Conservation (phyloP, 2,113 vertebrate genomes). For the Dromiciops gliroides region DNA sequence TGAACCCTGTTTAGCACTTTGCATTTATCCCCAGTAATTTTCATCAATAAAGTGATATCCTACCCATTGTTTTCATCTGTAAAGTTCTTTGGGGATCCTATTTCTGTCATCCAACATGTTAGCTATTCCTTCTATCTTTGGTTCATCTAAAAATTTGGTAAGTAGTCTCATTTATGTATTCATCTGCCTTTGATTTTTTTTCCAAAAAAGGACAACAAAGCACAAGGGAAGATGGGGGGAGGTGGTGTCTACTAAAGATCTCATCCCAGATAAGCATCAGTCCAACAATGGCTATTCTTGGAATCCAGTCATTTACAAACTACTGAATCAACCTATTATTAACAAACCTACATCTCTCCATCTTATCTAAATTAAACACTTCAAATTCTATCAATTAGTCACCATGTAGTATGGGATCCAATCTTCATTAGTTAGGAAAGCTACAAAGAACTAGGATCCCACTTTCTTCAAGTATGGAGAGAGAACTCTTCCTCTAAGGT, state of each 20-base stretch:
- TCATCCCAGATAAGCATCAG: not conserved
- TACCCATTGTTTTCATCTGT: not conserved
- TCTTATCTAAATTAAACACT: not conserved
- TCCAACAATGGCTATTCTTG: not conserved
- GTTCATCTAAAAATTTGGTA: not conserved
- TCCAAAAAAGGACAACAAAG: not conserved
- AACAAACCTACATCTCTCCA: not conserved
- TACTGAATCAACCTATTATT: not conserved
- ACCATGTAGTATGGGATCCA: not conserved
- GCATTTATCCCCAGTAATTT: not conserved
- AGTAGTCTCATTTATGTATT: not conserved
- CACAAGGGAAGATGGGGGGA: not conserved
- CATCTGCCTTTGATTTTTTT: not conserved
- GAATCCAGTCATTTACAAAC: not conserved
- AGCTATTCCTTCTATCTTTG: not conserved
- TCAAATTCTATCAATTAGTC: not conserved
- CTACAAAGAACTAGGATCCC: not conserved
- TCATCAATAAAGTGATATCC: not conserved
- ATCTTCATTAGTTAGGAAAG: not conserved
- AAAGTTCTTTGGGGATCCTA: not conserved
- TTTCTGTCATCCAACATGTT: not conserved
- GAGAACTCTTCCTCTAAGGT: too few relatives aligned
- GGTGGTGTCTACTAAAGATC: not conserved
- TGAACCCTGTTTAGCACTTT: not conserved
- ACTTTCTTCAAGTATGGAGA: not conserved